phyloP scores from a whole-genome alignment of 2,113 vertebrate genomes.

The Donacobius atricapilla region DNA sequence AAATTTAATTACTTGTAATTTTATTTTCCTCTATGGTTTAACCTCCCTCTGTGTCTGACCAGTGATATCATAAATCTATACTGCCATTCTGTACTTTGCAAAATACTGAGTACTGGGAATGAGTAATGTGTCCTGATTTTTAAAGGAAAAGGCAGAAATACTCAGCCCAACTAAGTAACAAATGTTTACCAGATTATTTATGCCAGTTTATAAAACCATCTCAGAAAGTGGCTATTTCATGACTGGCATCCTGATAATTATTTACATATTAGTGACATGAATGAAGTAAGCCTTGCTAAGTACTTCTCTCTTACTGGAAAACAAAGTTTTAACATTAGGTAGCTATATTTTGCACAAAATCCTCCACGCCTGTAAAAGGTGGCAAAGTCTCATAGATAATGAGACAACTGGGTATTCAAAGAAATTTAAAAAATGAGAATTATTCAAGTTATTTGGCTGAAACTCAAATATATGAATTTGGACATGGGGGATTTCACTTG shows the following conservation, averaged over 20 bases:
- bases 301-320: background rate
- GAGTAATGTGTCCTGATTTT: slow-evolving; percentile 44
- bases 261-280: background rate
- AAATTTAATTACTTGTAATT: slow-evolving; percentile 86
- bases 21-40: slow-evolving; percentile 80
- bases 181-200: background rate
- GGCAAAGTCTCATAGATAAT: background rate
- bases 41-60: slow-evolving; percentile 73
- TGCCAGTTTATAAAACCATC: background rate
- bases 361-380: background rate
- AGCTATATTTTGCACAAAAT: background rate
- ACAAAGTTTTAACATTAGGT: background rate
- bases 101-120: slow-evolving; percentile 58
- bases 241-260: background rate
- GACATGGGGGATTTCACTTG: background rate
- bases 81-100: slow-evolving; percentile 48
- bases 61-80: slow-evolving; percentile 75
- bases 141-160: slow-evolving; percentile 55
- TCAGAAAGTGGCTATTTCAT: background rate
- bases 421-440: background rate
- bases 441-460: background rate
- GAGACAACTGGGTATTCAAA: background rate
- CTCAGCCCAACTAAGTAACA: background rate
- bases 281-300: background rate
- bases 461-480: background rate